Evolutionary conservation across 2,888 invertebrate species (phyloP).

Genomic region (Sturmia bella): DNA sequence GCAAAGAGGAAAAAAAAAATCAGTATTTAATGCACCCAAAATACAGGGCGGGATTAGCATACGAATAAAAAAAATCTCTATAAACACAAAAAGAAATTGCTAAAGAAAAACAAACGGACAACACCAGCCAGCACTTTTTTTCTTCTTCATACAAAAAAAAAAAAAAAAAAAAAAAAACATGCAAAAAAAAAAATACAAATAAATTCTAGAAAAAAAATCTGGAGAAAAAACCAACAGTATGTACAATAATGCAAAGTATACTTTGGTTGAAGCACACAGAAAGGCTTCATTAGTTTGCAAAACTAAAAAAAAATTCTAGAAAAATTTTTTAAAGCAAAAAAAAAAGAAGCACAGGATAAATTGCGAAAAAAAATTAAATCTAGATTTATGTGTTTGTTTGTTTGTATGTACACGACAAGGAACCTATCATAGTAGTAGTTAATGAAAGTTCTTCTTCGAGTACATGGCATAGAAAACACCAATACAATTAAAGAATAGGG

Average conservation of each 20-base stretch:
- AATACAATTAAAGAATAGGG: conserved; percentile 11
- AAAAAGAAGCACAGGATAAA: conserved; percentile 50
- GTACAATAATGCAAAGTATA: conserved; percentile 63
- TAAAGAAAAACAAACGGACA: conserved; percentile 50
- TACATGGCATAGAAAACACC: conserved; percentile 34
- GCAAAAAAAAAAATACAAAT: conserved; percentile 30
- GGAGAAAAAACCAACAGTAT: conserved; percentile 43
- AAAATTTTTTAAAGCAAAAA: conserved; percentile 8
- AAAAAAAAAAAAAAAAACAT: conserved; percentile 58
- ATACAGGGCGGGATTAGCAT: conserved; percentile 70
- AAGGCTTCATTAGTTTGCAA: conserved; percentile 67
- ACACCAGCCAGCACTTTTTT: conserved; percentile 45
- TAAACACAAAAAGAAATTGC: conserved; percentile 19
- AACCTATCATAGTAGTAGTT: conserved; percentile 64
- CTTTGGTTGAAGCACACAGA: conserved; percentile 42
- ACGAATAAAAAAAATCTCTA: conserved; percentile 55
- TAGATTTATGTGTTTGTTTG: conserved; percentile 28
- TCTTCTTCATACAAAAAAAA: conserved; percentile 45
- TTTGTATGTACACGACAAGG: conserved; percentile 32
- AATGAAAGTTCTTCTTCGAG: conserved; percentile 57
- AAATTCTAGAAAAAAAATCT: conserved; percentile 34
- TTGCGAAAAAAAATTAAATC: conserved; percentile 27
- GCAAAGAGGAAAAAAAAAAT: conserved; percentile 46
- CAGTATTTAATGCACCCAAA: conserved; percentile 67
- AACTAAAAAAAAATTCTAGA: conserved; percentile 32